Percentiles rank a stretch among this genome's conserved stretches.
Evolutionary conservation across 2,888 invertebrate species (phyloP).

Genomic region (Noctua janthe): DNA sequence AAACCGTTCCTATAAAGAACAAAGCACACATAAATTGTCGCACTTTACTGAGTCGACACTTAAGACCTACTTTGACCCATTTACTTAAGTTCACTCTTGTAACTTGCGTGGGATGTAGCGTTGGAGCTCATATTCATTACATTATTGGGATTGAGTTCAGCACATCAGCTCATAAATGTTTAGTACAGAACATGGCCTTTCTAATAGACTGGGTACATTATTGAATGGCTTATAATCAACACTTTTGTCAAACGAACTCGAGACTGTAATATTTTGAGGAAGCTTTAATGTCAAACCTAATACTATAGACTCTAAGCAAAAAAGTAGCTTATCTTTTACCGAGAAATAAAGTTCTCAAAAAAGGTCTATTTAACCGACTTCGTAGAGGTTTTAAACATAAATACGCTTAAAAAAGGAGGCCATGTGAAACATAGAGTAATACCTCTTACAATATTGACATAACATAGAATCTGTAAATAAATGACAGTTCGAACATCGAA

Average conservation of each 20-base stretch:
- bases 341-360: not conserved
- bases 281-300: not conserved
- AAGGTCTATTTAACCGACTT: not conserved
- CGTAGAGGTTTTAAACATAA: not conserved
- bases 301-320: not conserved
- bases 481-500: conserved; percentile 18
- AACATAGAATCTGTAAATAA: not conserved
- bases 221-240: conserved; percentile 24
- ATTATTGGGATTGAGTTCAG: conserved; percentile 53
- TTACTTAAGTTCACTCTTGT: conserved; percentile 57
- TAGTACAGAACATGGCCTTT: conserved; percentile 36
- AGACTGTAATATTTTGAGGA: not conserved
- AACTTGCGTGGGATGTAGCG: conserved; percentile 53
- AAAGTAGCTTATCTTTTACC: not conserved
- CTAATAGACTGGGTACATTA: conserved; percentile 43
- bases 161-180: conserved; percentile 47
- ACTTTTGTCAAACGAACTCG: conserved; percentile 5
- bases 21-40: conserved; percentile 43
- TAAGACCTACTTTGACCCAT: conserved; percentile 52
- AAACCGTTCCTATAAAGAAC: conserved; percentile 20
- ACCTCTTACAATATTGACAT: not conserved
- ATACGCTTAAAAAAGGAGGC: not conserved
- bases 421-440: not conserved
- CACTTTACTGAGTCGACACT: conserved; percentile 52
- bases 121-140: conserved; percentile 55